These are phyloP conservation scores for Hyles vespertilio DNA, from an alignment of 1,140 invertebrate genomes.

Conservation along the genomic window DNA sequence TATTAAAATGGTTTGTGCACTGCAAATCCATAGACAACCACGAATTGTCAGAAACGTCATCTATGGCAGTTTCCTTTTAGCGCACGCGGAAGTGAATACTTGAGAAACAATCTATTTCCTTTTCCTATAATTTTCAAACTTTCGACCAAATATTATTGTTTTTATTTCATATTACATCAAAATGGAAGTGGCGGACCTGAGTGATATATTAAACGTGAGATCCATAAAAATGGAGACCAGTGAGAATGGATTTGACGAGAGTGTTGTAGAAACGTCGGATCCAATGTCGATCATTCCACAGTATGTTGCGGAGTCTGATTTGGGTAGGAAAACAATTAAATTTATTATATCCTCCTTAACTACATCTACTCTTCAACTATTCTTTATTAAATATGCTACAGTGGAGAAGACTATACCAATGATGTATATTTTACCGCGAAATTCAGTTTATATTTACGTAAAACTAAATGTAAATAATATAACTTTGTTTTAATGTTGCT, in stretches of 20 bases:
- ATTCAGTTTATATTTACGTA: too few species aligned
- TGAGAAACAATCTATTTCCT: constrained; percentile 32
- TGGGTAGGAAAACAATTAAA: constrained; percentile 43
- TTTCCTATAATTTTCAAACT: constrained; percentile 12
- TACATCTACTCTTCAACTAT: too few species aligned
- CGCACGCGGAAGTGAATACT: constrained; percentile 62
- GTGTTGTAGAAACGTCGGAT: constrained; percentile 41
- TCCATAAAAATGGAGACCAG: constrained; percentile 63
- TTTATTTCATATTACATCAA: constrained; percentile 4
- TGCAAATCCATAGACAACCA: background rate
- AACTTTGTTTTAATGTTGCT: too few species aligned
- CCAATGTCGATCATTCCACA: constrained; percentile 63
- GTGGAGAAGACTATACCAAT: too few species aligned
- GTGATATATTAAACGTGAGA: constrained; percentile 56
- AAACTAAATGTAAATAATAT: too few species aligned
- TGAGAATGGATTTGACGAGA: constrained; percentile 45
- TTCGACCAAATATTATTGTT: background rate
- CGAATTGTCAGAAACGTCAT: constrained; percentile 1
- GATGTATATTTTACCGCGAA: too few species aligned
- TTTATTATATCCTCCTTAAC: background rate
- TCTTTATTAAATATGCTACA: too few species aligned
- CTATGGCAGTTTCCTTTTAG: constrained; percentile 28
- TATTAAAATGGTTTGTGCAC: too few species aligned
- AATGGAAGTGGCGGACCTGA: constrained; percentile 63
- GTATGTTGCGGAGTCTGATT: constrained; percentile 63